Evolutionary conservation across 2,888 invertebrate species (phyloP), one percentile per base, ranked within the genome.

Genomic region (Sycophila texana): DNA sequence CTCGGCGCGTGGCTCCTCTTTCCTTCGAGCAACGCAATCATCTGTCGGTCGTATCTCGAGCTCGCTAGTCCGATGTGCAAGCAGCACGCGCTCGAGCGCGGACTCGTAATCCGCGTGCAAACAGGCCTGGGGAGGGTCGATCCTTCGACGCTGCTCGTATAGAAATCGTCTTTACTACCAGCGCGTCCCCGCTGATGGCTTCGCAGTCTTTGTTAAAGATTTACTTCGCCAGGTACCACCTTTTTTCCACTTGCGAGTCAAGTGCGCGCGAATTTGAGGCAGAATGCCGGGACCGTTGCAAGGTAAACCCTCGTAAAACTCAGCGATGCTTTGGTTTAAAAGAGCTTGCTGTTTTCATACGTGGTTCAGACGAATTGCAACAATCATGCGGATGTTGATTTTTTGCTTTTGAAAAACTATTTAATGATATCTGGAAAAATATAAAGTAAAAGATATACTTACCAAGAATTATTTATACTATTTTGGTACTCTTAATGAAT

Each of bases 101-200:
- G 22, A n/a, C 53, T 53, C 53, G 74, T 86, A 86, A 87, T 85
- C 86, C 83, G 80, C 81, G 82, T 83, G 85, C 86, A 86, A 87
- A 87, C 87, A 87, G 84, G 83, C 84, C 55, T 10, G 51, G 61
- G 51, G 55, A 51, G 60, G 53, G 22, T 26, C 73, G 70, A 79
- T 79, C 49, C 65, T 65, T 74, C 71, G 65, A n/a, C 39, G 39
- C 66, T 68, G 39, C 74, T 72, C 67, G 72, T 60, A n/a, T n/a
- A 71, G 71, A 75, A 79, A 79, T 79, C 75, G 75, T 75, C 79
- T 79, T 79, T 79, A 75, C 79, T 22, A 39, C 63, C 47, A 47
- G 53, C 75, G 49, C 47, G 47, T 51, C 61, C 53, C 61, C 63
- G 51, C 65, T 30, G 49, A 18, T 22, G 13, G 72, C 71, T 72